Evolutionary conservation across 1,140 invertebrate species (phyloP), one percentile per base, ranked within the genome.

Genomic region (Caenorhabditis remanei): DNA sequence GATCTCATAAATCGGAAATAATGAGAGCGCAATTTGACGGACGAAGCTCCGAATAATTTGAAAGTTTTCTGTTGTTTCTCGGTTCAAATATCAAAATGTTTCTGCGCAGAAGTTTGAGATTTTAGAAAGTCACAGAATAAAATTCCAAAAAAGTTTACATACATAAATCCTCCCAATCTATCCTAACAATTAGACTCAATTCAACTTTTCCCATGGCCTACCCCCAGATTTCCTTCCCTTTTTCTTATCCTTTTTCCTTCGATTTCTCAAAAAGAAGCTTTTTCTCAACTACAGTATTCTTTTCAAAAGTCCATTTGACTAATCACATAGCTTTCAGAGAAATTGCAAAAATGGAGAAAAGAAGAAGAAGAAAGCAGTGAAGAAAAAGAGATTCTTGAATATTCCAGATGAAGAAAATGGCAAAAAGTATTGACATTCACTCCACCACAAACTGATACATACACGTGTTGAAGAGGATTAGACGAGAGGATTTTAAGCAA

Each of bases 141-240:
- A 43, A 19, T 32, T 46, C 46, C 40, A 19, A 14, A 16, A 71
- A 71, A 71, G 46, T 19, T 11, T 24, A 19, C n/a, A 21, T 14
- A 5, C 24, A 24, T 63, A 11, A 11, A 21, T 63, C 61, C 14
- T 63, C 32, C 56, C 14, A 58, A n/a, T n/a, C n/a, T n/a, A 8
- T 19, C 56, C 56, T 24, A 63, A 14, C 46, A 79, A 79, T 79
- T 79, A 79, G 71, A n/a, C 11, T 79, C 71, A 50, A 79, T 79
- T 79, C 71, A 79, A 50, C 71, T 50, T 79, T 46, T 50, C 67
- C 41, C 40, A 4, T 32, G 16, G 5, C n/a, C 24, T 46, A 32
- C 61, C 46, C n/a, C 46, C 11, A 50, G 46, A 79, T 79, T 79
- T 79, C 46, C 71, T n/a, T 79, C 46, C 40, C 14, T 19, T 71